Percentiles rank a stretch among this genome's conserved stretches.
Evolutionary conservation across 2,113 vertebrate species (phyloP).

Genomic region (Malurus elegans): DNA sequence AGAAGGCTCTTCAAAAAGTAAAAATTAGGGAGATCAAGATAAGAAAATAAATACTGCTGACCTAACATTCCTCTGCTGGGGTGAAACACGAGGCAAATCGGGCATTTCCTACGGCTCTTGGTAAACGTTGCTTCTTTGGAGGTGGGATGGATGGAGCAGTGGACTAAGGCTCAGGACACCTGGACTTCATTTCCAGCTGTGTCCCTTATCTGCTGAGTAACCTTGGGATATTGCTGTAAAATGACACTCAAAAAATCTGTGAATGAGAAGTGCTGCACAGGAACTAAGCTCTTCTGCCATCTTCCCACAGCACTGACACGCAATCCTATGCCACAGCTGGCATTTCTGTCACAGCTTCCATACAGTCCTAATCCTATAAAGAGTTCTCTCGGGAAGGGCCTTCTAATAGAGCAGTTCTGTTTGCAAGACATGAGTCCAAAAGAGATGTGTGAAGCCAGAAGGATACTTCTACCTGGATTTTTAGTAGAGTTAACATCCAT

Average conservation of each 20-base stretch:
- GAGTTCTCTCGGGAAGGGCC: not conserved
- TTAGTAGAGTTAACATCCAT: not conserved
- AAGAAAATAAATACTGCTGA: slow-evolving; percentile 45
- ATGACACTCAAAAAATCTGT: not conserved
- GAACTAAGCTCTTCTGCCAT: not conserved
- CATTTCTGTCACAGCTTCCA: slow-evolving; percentile 29
- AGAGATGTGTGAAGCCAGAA: not conserved
- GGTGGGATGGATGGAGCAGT: not conserved
- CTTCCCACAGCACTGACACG: slow-evolving; percentile 11
- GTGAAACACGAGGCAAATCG: not conserved
- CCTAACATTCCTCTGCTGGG: not conserved
- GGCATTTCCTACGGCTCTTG: not conserved
- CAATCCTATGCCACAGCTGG: slow-evolving; percentile 17
- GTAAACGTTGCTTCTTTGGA: not conserved
- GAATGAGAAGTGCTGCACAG: not conserved
- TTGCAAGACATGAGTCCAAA: not conserved
- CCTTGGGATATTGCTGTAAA: not conserved
- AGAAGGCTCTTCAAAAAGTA: not conserved
- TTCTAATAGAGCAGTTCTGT: not conserved
- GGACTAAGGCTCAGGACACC: not conserved
- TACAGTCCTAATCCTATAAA: not conserved
- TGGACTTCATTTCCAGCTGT: slow-evolving; percentile 16
- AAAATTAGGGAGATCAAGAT: slow-evolving; percentile 31
- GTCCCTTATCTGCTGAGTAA: slow-evolving; percentile 3
- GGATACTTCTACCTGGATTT: not conserved